These are phyloP conservation scores for Sebastes hopkinsi DNA, from an alignment of 2,797 vertebrate genomes.

Conservation along the genomic window DNA sequence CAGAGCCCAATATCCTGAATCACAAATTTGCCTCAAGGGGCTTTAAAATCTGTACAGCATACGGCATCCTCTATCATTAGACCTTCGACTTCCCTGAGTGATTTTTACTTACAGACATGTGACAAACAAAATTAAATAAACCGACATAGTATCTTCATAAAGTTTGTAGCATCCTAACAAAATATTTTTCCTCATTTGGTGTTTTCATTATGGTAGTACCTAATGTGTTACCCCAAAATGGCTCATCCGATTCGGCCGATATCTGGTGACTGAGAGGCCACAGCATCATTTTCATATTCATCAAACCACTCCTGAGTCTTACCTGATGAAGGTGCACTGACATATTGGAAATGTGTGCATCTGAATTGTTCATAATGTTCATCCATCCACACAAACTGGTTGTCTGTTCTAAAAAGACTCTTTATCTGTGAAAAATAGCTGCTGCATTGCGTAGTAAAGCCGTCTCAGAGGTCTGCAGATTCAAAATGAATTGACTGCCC, in stretches of 20 bases:
- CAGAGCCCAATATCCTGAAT: accelerated
- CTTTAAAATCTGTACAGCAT: background rate
- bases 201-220: too few relatives aligned
- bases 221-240: too few relatives aligned
- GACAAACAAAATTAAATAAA: accelerated
- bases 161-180: too few relatives aligned
- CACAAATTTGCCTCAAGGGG: background rate
- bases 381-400: background rate
- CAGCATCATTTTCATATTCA: background rate
- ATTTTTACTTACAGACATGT: background rate
- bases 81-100: background rate
- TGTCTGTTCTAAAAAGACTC: background rate
- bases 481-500: background rate
- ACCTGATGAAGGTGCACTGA: background rate
- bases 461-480: background rate
- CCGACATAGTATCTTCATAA: too few relatives aligned
- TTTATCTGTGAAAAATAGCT: background rate
- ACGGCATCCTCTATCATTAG: background rate
- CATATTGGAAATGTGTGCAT: background rate
- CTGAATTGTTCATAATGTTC: background rate
- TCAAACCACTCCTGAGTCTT: background rate
- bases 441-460: background rate
- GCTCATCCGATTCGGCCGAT: accelerated
- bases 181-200: too few relatives aligned
- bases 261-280: background rate